phyloP scores from a whole-genome alignment of 2,113 vertebrate genomes.

The Capricornis sumatraensis region DNA sequence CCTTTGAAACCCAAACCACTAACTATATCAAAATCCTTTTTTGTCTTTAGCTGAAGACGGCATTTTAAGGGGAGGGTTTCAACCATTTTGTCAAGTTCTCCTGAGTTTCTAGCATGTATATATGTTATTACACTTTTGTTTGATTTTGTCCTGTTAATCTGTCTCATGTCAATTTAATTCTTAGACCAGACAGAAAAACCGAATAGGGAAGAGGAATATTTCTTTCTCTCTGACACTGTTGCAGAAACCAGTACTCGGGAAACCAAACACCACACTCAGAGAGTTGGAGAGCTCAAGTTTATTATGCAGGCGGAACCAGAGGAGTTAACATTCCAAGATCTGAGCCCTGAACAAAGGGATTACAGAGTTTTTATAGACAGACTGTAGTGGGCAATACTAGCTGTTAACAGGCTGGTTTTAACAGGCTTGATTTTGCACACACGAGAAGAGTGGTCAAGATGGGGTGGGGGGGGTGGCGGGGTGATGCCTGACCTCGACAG shows the following conservation, averaged over 20 bases:
- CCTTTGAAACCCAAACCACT: neutral
- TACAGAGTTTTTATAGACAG: neutral
- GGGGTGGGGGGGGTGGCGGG: accelerated
- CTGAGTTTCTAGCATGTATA: neutral
- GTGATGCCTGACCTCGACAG: neutral
- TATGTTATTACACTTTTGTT: neutral
- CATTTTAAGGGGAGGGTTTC: neutral
- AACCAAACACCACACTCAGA: neutral
- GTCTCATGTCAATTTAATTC: neutral
- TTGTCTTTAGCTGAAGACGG: neutral
- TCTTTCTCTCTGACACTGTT: neutral
- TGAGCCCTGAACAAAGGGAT: neutral
- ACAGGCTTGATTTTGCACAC: accelerated
- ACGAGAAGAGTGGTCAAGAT: neutral
- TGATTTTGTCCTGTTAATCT: neutral
- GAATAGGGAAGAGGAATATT: neutral
- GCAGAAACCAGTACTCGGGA: neutral
- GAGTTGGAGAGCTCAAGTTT: neutral
- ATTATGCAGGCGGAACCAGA: neutral
- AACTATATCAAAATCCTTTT: neutral
- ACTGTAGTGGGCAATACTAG: neutral
- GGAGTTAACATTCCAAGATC: neutral
- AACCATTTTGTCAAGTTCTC: neutral
- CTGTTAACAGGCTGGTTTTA: neutral
- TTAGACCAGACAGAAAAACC: neutral